These are phyloP conservation scores for Scartelaos histophorus DNA, from an alignment of 2,113 vertebrate species.

Conservation along the genomic window DNA sequence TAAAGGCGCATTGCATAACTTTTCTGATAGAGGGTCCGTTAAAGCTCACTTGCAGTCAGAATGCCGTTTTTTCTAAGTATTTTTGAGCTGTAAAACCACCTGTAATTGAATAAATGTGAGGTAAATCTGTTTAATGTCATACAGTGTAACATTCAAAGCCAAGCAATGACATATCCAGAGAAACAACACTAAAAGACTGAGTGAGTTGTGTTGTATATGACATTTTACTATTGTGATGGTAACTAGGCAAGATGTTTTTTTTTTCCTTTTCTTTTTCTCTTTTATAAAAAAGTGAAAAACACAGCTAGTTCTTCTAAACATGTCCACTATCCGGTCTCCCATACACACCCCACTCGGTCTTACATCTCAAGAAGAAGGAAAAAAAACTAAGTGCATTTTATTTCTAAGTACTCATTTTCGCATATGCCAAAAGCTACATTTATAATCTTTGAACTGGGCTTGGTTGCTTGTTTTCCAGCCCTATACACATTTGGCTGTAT, in stretches of 20 bases:
- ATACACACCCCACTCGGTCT: slow-evolving; percentile 25
- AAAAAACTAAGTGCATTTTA: slow-evolving; percentile 1
- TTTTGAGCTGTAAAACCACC: too few species aligned
- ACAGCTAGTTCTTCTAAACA: slow-evolving; percentile 60
- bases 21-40: too few species aligned
- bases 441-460: slow-evolving; percentile 18
- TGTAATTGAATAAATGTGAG: too few species aligned
- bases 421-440: slow-evolving; percentile 17
- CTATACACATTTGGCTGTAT: slow-evolving; percentile 1
- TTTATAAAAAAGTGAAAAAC: slow-evolving; percentile 36
- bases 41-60: too few species aligned
- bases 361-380: slow-evolving; percentile 1
- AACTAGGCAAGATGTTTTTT: slow-evolving; percentile 61
- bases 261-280: slow-evolving; percentile 27
- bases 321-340: slow-evolving; percentile 47
- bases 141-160: too few species aligned
- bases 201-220: slow-evolving; percentile 67
- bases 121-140: too few species aligned
- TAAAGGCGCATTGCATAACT: too few species aligned
- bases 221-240: slow-evolving; percentile 73
- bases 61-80: too few species aligned
- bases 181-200: slow-evolving; percentile 55
- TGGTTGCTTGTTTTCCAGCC: slow-evolving; percentile 2
- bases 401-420: slow-evolving; percentile 30
- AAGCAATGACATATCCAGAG: too few species aligned